Evolutionary conservation across 1,140 invertebrate genomes (phyloP).

Genomic region (Cephus cinctus): DNA sequence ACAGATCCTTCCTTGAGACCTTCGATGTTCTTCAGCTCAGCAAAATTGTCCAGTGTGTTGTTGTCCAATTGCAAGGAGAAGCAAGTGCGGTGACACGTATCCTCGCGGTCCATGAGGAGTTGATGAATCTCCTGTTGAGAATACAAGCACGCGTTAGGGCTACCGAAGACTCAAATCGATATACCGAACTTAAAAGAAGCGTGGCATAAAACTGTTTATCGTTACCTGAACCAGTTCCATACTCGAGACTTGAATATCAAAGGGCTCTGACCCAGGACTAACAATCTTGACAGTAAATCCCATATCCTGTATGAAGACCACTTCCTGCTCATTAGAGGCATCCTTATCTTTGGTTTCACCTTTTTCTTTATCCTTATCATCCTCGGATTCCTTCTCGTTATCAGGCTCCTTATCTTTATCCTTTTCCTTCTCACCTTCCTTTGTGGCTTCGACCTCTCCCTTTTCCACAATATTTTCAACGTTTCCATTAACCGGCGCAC

Average conservation of each 20-base stretch:
- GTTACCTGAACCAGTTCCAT: conserved; percentile 92
- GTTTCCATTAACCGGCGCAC: neutral
- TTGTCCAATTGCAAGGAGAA: conserved; percentile 96
- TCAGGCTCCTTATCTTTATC: conserved; percentile 28
- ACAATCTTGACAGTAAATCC: conserved; percentile 92
- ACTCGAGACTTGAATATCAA: conserved; percentile 94
- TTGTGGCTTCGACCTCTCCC: conserved; percentile 57
- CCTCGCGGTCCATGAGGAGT: conserved; percentile 95
- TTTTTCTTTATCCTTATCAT: conserved; percentile 33
- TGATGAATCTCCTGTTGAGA: conserved; percentile 97
- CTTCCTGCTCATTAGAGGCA: conserved; percentile 64
- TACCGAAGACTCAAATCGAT: too few relatives aligned
- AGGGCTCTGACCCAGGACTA: conserved; percentile 83
- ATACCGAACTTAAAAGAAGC: too few relatives aligned
- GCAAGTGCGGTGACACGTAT: conserved; percentile 96
- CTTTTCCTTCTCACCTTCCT: conserved; percentile 53
- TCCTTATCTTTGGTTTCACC: conserved; percentile 49
- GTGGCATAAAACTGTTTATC: too few relatives aligned
- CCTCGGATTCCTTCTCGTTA: conserved; percentile 45
- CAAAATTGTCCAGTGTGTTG: conserved; percentile 94
- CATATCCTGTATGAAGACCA: conserved; percentile 91
- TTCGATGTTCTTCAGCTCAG: conserved; percentile 95
- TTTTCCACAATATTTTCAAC: conserved; percentile 54
- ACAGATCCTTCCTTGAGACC: conserved; percentile 92
- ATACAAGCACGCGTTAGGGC: too few relatives aligned